phyloP scores from a whole-genome alignment of 2,888 invertebrate species.

The Pelosia muscerda region DNA sequence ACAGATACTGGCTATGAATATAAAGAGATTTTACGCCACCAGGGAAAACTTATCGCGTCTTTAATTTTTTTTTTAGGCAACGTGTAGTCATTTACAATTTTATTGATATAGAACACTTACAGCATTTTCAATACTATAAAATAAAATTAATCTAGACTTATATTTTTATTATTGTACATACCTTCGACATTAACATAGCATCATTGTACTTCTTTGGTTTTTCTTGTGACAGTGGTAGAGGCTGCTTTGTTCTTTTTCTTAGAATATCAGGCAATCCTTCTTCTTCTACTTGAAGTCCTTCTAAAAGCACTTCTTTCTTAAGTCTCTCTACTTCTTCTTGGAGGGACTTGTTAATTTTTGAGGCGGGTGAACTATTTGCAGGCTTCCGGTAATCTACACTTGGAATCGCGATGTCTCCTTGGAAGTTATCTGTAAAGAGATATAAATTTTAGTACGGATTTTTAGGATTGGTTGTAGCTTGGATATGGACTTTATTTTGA shows the following conservation, averaged over 20 bases:
- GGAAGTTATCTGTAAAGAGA: slow-evolving; percentile 90
- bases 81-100: too few species aligned
- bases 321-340: slow-evolving; percentile 93
- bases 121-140: background rate
- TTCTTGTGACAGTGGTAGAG: slow-evolving; percentile 78
- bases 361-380: slow-evolving; percentile 65
- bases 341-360: slow-evolving; percentile 88
- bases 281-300: slow-evolving; percentile 94
- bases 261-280: slow-evolving; percentile 92
- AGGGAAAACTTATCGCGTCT: too few species aligned
- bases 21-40: background rate
- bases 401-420: slow-evolving; percentile 94
- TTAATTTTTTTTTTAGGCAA: too few species aligned
- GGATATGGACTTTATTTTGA: too few species aligned
- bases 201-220: slow-evolving; percentile 84
- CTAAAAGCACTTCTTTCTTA: slow-evolving; percentile 92
- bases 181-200: slow-evolving; percentile 78
- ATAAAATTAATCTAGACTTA: background rate
- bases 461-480: background rate
- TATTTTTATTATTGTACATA: slow-evolving; percentile 42
- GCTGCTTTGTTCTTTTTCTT: slow-evolving; percentile 90
- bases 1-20: background rate
- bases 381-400: slow-evolving; percentile 81
- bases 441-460: slow-evolving; percentile 12
- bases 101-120: too few species aligned